These are phyloP conservation scores for Patella caerulea DNA, from an alignment of 2,888 invertebrate genomes.

Conservation along the genomic window DNA sequence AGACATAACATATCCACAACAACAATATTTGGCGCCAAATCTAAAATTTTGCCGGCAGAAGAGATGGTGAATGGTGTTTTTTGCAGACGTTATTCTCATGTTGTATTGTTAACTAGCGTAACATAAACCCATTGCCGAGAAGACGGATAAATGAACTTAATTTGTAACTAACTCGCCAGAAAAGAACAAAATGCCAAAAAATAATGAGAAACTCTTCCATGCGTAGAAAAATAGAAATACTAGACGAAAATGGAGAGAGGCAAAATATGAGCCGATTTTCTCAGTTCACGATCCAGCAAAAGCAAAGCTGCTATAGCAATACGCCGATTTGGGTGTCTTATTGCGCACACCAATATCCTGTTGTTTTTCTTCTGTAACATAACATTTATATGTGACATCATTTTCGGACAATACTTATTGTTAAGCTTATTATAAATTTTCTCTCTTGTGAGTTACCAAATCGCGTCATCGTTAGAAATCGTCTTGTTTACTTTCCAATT, in stretches of 20 bases:
- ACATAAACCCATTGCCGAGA: conserved; percentile 12
- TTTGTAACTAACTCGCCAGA: neutral
- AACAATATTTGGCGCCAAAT: neutral
- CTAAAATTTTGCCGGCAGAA: neutral
- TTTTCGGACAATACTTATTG: too few relatives aligned
- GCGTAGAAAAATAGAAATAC: conserved; percentile 10
- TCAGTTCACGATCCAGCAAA: too few relatives aligned
- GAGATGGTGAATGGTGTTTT: neutral
- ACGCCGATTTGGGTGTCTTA: too few relatives aligned
- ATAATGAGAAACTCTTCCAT: conserved; percentile 7
- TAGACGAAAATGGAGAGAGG: neutral
- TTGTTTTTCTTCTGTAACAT: too few relatives aligned
- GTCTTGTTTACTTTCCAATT: too few relatives aligned
- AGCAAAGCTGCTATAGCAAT: too few relatives aligned
- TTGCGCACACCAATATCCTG: too few relatives aligned
- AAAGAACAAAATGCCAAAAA: conserved; percentile 3
- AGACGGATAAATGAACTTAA: conserved; percentile 9
- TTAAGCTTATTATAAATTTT: too few relatives aligned
- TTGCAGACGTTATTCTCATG: neutral
- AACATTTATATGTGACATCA: too few relatives aligned
- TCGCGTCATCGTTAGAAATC: too few relatives aligned
- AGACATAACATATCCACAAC: neutral
- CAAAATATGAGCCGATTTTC: too few relatives aligned
- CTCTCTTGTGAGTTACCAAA: too few relatives aligned
- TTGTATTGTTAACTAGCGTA: conserved; percentile 8